Percentiles rank a stretch among this genome's conserved stretches.
Conservation (phyloP, 2,113 vertebrate species). For the Todiramphus chloris region DNA sequence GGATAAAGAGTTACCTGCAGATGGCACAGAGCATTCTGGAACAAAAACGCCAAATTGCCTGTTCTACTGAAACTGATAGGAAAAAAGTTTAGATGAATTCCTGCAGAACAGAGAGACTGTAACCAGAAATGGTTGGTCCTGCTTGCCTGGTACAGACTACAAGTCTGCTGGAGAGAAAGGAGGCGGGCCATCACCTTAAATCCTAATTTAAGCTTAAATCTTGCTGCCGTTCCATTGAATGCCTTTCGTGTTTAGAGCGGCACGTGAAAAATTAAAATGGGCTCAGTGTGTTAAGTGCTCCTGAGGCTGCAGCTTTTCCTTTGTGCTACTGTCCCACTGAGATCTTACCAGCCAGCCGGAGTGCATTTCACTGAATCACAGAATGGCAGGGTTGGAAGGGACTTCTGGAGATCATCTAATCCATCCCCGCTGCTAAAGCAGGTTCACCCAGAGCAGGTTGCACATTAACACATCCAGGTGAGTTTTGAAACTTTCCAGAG, state of each 20-base stretch:
- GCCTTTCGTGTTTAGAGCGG: background rate
- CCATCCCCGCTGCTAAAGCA: no score
- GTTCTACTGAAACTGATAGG: background rate
- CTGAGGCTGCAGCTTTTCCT: slow-evolving; percentile 41
- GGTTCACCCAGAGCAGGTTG: no score
- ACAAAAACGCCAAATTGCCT: background rate
- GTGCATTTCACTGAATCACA: background rate
- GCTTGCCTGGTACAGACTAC: rapidly evolving
- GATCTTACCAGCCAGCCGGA: background rate
- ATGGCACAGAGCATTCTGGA: background rate
- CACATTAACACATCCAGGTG: no score
- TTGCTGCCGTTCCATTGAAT: background rate
- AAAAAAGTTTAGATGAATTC: background rate
- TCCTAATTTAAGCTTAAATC: background rate
- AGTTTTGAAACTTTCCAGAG: no score
- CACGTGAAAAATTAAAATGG: background rate
- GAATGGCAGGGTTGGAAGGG: no score
- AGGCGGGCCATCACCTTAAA: background rate
- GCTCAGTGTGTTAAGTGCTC: background rate
- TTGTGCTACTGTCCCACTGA: background rate
- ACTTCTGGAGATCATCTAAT: no score
- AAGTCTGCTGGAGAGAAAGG: background rate
- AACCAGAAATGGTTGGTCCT: background rate
- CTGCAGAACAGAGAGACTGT: background rate
- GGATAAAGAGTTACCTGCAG: background rate